Base-by-base conservation (phyloP, 1,140 invertebrate genomes). In the Drosophila equinoxialis region DNA sequence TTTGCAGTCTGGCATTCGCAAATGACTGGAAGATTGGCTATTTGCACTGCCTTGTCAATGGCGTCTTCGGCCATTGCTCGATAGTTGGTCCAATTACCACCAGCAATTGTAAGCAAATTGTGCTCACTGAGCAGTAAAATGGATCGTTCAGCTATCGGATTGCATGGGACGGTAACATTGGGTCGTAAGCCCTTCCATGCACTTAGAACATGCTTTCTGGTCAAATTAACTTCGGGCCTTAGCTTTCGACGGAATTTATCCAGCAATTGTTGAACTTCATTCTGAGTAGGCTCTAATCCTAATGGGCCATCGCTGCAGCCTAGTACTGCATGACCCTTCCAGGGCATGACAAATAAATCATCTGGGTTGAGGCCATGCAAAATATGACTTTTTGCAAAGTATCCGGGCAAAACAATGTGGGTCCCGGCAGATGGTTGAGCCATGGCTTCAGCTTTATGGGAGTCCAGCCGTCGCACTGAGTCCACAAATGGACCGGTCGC, bases 131-230 rank as follows among this genome's bases (percentile, higher is more conserved):
- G 55, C 35, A 59, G 41, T 20, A 64, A 23, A 11, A 68, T 5
- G 0, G 57, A 57, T 17, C 57, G 55, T 2, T 20, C 1, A n/a
- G 55, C 10, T 26, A 13, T 35, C 3, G 62, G 26, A 7, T 42
- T 17, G 10, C 33, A 45, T 8, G n/a, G 30, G 2, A 26, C 37
- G 1, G 26, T 8, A 17, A 59, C 30, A 17, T 17, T 39, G 2
- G 63, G 33, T 41, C 62, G 58, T 7, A 71, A 11, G 10, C 63
- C 69, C 39, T 65, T 65, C 69, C 69, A 71, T 6, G 69, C 69
- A 37, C 62, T 65, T 13, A 65, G 35, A 0, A 66, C 69, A 30
- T 71, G 69, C 5, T 48, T n/a, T n/a, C 6, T 10, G 30, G 6
- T 60, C 23, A 66, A 35, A 13, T 10, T 13, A 11, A 65, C 55